Conservation (phyloP, 2,888 invertebrate genomes). For the Teleogryllus oceanicus region DNA sequence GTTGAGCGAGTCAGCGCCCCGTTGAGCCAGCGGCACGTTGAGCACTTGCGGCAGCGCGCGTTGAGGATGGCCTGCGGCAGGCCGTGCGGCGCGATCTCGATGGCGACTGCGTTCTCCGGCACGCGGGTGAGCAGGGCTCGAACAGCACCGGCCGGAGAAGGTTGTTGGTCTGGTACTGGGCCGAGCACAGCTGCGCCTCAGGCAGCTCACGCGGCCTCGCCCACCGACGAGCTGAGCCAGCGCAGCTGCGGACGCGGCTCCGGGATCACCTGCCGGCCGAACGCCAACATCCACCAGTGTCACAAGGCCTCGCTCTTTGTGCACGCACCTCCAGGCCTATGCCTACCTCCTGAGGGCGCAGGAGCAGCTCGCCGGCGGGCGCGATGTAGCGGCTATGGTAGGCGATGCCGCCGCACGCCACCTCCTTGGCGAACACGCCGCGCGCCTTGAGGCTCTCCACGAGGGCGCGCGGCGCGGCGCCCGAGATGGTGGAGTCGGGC, state of each 20-base stretch:
- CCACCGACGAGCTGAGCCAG: slow-evolving; percentile 85
- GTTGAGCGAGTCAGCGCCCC: too few relatives aligned
- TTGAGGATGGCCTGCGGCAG: slow-evolving; percentile 78
- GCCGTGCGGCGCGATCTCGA: slow-evolving; percentile 89
- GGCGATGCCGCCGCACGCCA: slow-evolving; percentile 41
- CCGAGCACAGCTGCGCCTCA: slow-evolving; percentile 64
- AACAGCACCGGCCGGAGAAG: slow-evolving; percentile 41
- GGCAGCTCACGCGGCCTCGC: slow-evolving; percentile 67
- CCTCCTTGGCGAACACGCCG: slow-evolving; percentile 40
- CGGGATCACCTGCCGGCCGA: slow-evolving; percentile 53
- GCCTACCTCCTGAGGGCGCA: slow-evolving; percentile 45
- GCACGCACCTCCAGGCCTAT: neutral
- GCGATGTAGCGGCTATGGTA: slow-evolving; percentile 43
- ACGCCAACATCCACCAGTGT: too few relatives aligned
- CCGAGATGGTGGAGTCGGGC: slow-evolving; percentile 68
- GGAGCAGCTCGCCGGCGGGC: slow-evolving; percentile 48
- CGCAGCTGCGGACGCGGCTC: slow-evolving; percentile 62
- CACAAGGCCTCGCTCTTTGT: too few relatives aligned
- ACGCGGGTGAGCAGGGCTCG: neutral
- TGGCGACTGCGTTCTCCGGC: slow-evolving; percentile 65
- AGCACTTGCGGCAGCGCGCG: slow-evolving; percentile 45
- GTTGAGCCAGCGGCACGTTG: too few relatives aligned
- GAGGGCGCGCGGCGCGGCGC: slow-evolving; percentile 62
- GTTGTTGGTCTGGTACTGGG: slow-evolving; percentile 83
- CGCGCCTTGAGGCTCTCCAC: slow-evolving; percentile 52